Evolutionary conservation across 2,113 vertebrate genomes (phyloP).

Genomic region (Gymnarchus niloticus): DNA sequence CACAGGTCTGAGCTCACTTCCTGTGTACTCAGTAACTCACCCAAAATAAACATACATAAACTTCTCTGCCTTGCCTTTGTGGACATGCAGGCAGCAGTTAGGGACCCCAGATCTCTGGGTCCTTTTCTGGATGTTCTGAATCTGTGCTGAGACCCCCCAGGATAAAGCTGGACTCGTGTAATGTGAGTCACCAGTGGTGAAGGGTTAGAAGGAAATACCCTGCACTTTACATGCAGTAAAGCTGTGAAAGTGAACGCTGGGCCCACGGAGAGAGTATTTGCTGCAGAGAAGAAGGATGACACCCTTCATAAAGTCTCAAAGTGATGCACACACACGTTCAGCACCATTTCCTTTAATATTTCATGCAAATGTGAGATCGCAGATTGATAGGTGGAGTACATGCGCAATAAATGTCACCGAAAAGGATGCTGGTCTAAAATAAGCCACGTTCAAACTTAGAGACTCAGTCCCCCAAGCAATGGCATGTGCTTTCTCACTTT

Average conservation of each 20-base stretch:
- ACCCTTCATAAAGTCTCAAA: background rate
- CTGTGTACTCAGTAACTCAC: background rate
- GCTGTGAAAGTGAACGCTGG: background rate
- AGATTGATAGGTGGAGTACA: background rate
- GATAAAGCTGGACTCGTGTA: no score
- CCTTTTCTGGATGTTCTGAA: background rate
- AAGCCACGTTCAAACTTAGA: background rate
- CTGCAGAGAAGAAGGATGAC: background rate
- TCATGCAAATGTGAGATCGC: background rate
- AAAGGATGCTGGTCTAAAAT: background rate
- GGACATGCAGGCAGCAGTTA: background rate
- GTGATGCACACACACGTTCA: background rate
- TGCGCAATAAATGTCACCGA: background rate
- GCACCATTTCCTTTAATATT: background rate
- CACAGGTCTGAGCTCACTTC: background rate
- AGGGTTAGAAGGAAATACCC: no score
- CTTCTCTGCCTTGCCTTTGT: background rate
- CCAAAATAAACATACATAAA: background rate
- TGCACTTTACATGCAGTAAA: no score
- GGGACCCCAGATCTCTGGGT: background rate
- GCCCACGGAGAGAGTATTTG: background rate
- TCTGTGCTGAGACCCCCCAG: background rate
- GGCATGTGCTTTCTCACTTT: background rate
- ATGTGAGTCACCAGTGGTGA: no score
- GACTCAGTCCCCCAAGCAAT: background rate